Evolutionary conservation across 2,113 vertebrate genomes (phyloP).

Genomic region (Chaetops frenatus): DNA sequence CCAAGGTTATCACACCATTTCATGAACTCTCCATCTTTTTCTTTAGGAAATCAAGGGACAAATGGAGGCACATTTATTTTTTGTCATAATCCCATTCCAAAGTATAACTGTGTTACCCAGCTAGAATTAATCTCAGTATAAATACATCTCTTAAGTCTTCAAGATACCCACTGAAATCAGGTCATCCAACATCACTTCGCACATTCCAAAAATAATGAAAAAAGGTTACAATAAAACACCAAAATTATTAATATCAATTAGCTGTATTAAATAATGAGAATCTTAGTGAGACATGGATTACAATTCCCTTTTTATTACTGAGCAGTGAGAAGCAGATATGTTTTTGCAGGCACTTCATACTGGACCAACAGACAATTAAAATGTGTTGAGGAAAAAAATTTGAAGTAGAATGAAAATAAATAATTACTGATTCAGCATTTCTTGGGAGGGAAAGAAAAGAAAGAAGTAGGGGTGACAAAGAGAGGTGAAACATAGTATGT

Average conservation of each 20-base stretch:
- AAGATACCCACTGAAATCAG: not conserved
- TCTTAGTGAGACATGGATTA: not conserved
- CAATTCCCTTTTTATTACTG: not conserved
- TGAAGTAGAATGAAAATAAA: not conserved
- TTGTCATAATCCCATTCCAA: not conserved
- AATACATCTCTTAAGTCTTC: not conserved
- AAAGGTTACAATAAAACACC: not conserved
- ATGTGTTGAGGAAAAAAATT: rapidly evolving
- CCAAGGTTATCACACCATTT: not conserved
- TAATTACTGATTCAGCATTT: not conserved
- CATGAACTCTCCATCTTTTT: not conserved
- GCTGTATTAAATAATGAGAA: not conserved
- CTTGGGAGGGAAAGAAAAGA: rapidly evolving
- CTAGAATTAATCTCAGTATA: not conserved
- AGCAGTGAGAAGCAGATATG: not conserved
- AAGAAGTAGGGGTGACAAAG: not conserved
- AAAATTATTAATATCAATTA: not conserved
- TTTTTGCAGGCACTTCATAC: not conserved
- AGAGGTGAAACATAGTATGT: not conserved
- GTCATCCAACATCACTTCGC: not conserved
- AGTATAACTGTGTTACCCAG: not conserved
- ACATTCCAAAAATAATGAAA: not conserved
- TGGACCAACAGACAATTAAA: not conserved
- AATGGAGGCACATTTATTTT: not conserved
- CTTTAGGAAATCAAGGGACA: not conserved